These are phyloP conservation scores for Colius striatus DNA, from an alignment of 2,113 vertebrate genomes.

Conservation along the genomic window DNA sequence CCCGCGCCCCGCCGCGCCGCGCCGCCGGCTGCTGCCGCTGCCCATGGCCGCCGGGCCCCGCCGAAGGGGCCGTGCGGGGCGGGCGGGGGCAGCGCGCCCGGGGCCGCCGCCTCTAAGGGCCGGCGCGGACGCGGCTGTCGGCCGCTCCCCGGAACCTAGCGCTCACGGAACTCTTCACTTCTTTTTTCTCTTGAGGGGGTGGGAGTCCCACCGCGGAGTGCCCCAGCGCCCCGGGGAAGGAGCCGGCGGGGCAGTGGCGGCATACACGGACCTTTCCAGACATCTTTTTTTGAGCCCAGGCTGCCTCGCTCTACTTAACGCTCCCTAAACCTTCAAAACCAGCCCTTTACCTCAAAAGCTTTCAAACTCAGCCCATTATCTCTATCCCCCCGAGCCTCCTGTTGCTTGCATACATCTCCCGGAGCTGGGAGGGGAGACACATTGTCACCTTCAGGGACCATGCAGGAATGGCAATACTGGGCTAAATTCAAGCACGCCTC, in stretches of 20 bases:
- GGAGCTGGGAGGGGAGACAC: background rate
- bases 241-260: background rate
- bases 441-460: fast-evolving
- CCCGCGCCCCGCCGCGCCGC: background rate
- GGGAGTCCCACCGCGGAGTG: background rate
- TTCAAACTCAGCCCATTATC: background rate
- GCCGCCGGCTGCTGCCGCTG: slow-evolving; percentile 65
- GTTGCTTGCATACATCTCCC: fast-evolving
- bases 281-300: background rate
- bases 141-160: background rate
- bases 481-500: background rate
- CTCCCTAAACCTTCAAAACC: background rate
- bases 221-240: background rate
- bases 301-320: background rate
- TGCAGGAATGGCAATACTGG: background rate
- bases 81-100: background rate
- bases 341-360: background rate
- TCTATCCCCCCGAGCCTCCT: background rate
- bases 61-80: background rate
- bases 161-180: background rate
- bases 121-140: background rate
- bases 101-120: background rate
- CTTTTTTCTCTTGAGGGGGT: background rate
- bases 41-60: slow-evolving; percentile 55
- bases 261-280: background rate